These are phyloP conservation scores for Solea senegalensis DNA, from an alignment of 2,113 vertebrate genomes.

Conservation along the genomic window DNA sequence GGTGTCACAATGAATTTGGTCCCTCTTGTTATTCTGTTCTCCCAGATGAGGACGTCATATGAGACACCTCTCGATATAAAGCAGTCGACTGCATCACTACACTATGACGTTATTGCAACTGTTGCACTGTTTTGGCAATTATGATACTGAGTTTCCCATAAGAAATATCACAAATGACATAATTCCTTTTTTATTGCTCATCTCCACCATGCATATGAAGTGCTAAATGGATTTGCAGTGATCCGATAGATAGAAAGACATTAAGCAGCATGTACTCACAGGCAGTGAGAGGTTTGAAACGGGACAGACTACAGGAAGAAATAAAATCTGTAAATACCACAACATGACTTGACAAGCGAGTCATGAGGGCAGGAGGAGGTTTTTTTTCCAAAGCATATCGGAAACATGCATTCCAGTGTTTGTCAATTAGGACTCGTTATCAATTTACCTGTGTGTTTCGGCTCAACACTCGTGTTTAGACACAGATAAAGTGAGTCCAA, in stretches of 20 bases:
- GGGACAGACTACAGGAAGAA: conserved; percentile 50
- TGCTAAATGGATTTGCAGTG: background rate
- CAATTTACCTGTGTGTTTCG: conserved; percentile 24
- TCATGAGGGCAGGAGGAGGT: conserved; percentile 69
- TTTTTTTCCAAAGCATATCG: conserved; percentile 63
- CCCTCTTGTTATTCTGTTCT: too few relatives aligned
- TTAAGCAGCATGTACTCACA: conserved; percentile 20
- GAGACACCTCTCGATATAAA: too few relatives aligned
- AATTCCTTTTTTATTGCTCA: background rate
- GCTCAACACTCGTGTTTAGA: background rate
- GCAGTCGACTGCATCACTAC: too few relatives aligned
- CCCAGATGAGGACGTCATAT: too few relatives aligned
- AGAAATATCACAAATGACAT: too few relatives aligned
- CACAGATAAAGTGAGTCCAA: background rate
- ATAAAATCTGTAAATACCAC: conserved; percentile 80
- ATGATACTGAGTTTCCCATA: background rate
- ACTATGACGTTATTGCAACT: too few relatives aligned
- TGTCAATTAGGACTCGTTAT: conserved; percentile 48
- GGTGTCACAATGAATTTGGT: too few relatives aligned
- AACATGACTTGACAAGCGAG: conserved; percentile 80
- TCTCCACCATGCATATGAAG: background rate
- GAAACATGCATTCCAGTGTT: conserved; percentile 67
- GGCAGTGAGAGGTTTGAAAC: conserved; percentile 2
- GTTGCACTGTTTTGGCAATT: too few relatives aligned
- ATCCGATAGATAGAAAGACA: background rate